Evolutionary conservation across 2,888 invertebrate genomes (phyloP).

Genomic region (Orthosia incerta): DNA sequence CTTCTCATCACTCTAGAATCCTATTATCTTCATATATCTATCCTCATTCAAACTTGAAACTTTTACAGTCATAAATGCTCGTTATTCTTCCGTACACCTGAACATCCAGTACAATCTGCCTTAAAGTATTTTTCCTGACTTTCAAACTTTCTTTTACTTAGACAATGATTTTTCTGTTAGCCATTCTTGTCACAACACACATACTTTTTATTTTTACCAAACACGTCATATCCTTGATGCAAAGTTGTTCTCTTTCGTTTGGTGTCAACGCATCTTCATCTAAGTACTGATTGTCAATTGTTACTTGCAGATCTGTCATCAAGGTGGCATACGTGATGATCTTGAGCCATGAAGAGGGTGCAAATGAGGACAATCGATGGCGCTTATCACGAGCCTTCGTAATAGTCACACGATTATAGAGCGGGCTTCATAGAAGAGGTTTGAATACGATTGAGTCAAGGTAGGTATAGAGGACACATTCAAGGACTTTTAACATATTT

Average conservation of each 20-base stretch:
- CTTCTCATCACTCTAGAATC: no score
- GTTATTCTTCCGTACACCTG: neutral
- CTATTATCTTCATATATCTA: neutral
- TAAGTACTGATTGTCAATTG: conserved; percentile 32
- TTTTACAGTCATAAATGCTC: no score
- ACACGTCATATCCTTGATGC: neutral
- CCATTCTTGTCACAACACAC: conserved; percentile 17
- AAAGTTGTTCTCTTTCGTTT: conserved; percentile 7
- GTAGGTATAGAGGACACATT: neutral
- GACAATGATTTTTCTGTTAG: neutral
- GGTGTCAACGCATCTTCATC: conserved; percentile 13
- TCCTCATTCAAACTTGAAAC: no score
- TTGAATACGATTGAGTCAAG: conserved; percentile 2
- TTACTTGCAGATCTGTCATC: conserved; percentile 45
- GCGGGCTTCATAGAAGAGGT: conserved; percentile 37
- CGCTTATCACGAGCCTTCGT: conserved; percentile 58
- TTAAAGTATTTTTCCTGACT: conserved; percentile 6
- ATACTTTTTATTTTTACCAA: neutral
- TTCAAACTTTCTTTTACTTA: conserved; percentile 5
- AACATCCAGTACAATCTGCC: neutral
- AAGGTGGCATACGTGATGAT: conserved; percentile 41
- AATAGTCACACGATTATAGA: conserved; percentile 60
- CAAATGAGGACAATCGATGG: conserved; percentile 55
- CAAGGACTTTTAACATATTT: no score
- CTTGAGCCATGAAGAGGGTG: conserved; percentile 39